A percentile compares a stretch with the other conserved stretches of the same genome.
phyloP scores from a whole-genome alignment of 2,888 invertebrate genomes.

The Lordiphosa fenestrarum region DNA sequence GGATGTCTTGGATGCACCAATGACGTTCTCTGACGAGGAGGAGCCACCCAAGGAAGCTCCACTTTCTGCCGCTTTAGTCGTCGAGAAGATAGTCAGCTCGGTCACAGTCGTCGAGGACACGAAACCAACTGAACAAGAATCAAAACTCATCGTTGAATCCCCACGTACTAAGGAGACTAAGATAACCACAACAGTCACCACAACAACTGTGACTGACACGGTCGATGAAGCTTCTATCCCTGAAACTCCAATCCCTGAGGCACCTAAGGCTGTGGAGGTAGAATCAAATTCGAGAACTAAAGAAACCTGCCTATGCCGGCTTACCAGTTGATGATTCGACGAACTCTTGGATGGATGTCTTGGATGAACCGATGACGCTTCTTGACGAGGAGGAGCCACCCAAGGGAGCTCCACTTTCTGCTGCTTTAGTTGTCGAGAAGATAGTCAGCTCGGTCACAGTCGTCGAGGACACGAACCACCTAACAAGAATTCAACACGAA shows the following conservation, averaged over 20 bases:
- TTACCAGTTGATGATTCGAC: conserved; percentile 44
- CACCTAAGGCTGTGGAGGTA: too few species aligned
- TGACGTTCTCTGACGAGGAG: conserved; percentile 59
- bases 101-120: background rate
- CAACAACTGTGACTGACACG: conserved; percentile 16
- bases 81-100: background rate
- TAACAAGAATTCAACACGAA: too few species aligned
- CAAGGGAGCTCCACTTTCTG: background rate
- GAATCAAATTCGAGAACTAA: background rate
- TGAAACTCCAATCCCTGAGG: too few species aligned
- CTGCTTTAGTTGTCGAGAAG: background rate
- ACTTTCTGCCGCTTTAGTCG: background rate
- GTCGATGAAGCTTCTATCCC: background rate
- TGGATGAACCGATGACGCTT: conserved; percentile 75
- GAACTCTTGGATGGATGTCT: conserved; percentile 60
- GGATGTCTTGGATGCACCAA: conserved; percentile 75
- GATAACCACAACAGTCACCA: conserved; percentile 19
- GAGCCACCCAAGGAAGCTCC: conserved; percentile 10
- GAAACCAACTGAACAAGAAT: conserved; percentile 1
- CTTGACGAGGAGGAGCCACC: conserved; percentile 42
- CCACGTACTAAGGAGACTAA: conserved; percentile 7
- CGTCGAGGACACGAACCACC: background rate
- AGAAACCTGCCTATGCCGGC: conserved; percentile 57
- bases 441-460: background rate
- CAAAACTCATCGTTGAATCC: conserved; percentile 1